phyloP scores from a whole-genome alignment of 2,113 vertebrate species.

The Cololabis saira region DNA sequence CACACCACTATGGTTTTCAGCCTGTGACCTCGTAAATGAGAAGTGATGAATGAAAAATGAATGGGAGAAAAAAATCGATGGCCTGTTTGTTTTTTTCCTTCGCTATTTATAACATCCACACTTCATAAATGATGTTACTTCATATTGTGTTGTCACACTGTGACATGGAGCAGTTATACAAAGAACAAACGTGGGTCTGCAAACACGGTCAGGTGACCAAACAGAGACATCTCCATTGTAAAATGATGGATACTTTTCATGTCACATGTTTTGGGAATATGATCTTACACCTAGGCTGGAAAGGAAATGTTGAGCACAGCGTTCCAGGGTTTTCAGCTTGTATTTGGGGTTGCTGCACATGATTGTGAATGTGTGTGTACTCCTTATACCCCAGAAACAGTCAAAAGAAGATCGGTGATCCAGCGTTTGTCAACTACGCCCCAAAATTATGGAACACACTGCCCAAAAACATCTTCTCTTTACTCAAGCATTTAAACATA shows the following conservation, averaged over 20 bases:
- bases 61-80: constrained; percentile 71
- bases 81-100: constrained; percentile 39
- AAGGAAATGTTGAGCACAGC: no score
- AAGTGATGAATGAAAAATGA: constrained; percentile 73
- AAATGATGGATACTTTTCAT: background rate
- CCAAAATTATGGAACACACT: no score
- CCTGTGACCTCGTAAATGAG: constrained; percentile 73
- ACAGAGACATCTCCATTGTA: constrained; percentile 1
- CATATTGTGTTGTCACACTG: constrained; percentile 17
- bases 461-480: no score
- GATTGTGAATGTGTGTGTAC: background rate
- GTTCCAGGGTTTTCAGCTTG: no score
- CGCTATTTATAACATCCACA: constrained; percentile 29
- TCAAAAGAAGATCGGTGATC: no score
- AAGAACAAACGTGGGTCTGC: background rate
- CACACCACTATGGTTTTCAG: constrained; percentile 51
- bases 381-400: no score
- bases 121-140: constrained; percentile 34
- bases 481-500: no score
- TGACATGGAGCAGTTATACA: background rate
- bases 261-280: no score
- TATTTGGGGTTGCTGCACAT: no score
- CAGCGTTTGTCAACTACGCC: no score
- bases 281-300: no score
- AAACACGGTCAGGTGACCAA: constrained; percentile 9